These are phyloP conservation scores for Eilema depressum DNA, from an alignment of 2,888 invertebrate genomes.

Conservation along the genomic window DNA sequence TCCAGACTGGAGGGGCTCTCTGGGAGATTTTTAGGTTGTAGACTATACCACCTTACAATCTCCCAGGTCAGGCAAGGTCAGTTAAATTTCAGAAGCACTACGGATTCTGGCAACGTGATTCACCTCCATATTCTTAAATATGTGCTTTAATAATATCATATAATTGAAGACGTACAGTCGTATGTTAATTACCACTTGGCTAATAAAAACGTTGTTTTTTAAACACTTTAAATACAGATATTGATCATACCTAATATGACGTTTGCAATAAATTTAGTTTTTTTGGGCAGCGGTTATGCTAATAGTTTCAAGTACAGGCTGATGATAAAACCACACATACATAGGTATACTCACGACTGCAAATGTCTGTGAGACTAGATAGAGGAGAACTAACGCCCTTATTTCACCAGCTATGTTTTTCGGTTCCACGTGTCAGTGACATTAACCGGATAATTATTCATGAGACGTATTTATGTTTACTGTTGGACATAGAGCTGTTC, in stretches of 20 bases:
- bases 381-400: neutral
- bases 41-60: too few species aligned
- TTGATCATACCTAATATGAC: neutral
- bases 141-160: too few species aligned
- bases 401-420: neutral
- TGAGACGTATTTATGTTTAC: too few species aligned
- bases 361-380: neutral
- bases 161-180: neutral
- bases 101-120: neutral
- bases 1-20: too few species aligned
- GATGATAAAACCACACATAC: neutral
- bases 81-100: too few species aligned
- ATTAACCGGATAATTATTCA: neutral
- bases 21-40: too few species aligned
- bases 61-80: too few species aligned
- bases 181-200: neutral
- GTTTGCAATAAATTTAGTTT: slow-evolving; percentile 1
- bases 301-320: slow-evolving; percentile 4
- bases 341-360: too few species aligned
- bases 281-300: neutral
- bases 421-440: neutral
- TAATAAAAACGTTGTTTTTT: neutral
- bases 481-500: too few species aligned
- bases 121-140: neutral
- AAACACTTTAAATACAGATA: neutral